phyloP scores from a whole-genome alignment of 2,113 vertebrate species.

The Delphinus delphis region DNA sequence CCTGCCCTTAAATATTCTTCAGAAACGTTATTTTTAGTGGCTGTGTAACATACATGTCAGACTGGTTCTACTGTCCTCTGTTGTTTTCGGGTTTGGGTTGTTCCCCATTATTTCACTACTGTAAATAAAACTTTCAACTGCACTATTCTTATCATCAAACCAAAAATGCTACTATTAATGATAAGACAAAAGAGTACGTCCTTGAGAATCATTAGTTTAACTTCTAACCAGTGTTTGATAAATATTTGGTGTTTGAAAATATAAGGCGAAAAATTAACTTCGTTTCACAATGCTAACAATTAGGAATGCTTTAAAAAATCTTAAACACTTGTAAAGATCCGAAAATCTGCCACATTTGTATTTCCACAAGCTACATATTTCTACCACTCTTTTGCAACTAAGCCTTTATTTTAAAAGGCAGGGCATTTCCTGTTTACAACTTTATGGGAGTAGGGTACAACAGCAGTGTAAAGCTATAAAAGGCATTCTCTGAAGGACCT shows the following conservation, averaged over 20 bases:
- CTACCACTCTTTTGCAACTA: slow-evolving; percentile 13
- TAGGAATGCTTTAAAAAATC: background rate
- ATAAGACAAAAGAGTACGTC: background rate
- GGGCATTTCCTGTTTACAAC: slow-evolving; percentile 67
- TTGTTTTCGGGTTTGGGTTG: background rate
- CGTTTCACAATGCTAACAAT: background rate
- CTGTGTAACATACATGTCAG: background rate
- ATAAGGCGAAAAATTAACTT: background rate
- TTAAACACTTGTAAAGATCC: background rate
- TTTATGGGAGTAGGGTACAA: background rate
- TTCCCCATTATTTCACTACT: background rate
- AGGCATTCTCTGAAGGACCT: background rate
- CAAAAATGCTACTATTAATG: background rate
- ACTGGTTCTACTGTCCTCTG: background rate
- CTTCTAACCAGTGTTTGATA: background rate
- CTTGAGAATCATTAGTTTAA: background rate
- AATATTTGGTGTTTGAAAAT: background rate
- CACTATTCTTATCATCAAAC: background rate
- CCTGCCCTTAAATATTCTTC: background rate
- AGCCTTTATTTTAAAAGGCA: background rate
- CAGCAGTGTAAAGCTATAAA: background rate
- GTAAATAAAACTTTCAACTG: background rate
- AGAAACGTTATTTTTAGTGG: background rate
- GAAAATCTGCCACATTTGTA: background rate
- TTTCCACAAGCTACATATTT: background rate